phyloP scores from a whole-genome alignment of 2,113 vertebrate genomes.

The Antennarius striatus region DNA sequence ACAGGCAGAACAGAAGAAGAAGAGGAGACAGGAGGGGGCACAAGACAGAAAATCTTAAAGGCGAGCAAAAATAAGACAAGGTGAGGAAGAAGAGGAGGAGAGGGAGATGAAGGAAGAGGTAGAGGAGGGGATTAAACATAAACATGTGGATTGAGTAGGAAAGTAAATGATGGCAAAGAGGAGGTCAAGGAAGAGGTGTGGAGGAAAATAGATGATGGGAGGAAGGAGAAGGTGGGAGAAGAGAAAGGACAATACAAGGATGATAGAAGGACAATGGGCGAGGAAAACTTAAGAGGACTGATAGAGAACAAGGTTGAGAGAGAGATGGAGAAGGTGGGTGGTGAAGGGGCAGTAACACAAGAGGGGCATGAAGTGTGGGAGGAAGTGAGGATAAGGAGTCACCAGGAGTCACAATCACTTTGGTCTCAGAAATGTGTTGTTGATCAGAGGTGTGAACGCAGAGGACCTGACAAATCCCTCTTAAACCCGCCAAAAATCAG shows the following conservation, averaged over 20 bases:
- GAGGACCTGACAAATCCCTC: slow-evolving; percentile 59
- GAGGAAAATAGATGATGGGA: not conserved
- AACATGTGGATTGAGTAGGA: not conserved
- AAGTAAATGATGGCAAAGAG: too few relatives aligned
- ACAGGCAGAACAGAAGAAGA: not conserved
- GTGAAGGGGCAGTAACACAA: slow-evolving; percentile 7
- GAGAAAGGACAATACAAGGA: not conserved
- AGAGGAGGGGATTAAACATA: not conserved
- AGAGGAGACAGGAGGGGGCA: not conserved
- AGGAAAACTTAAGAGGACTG: not conserved
- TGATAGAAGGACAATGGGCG: not conserved
- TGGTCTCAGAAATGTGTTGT: slow-evolving; percentile 49
- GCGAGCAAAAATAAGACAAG: not conserved
- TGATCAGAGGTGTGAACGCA: slow-evolving; percentile 64
- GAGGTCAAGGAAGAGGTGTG: not conserved
- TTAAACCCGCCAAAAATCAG: slow-evolving; percentile 26
- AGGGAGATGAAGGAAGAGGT: not conserved
- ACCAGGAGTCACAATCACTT: slow-evolving; percentile 59
- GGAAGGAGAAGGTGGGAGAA: not conserved
- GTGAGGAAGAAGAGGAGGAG: not conserved
- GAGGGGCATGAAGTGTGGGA: slow-evolving; percentile 3
- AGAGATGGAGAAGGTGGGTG: not conserved
- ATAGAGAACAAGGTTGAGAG: not conserved
- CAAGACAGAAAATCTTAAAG: not conserved
- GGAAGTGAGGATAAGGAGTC: not conserved